These are phyloP conservation scores for Tethya wilhelma DNA, from an alignment of 37 sponge, comb jelly and placozoan genomes.

Conservation along the genomic window DNA sequence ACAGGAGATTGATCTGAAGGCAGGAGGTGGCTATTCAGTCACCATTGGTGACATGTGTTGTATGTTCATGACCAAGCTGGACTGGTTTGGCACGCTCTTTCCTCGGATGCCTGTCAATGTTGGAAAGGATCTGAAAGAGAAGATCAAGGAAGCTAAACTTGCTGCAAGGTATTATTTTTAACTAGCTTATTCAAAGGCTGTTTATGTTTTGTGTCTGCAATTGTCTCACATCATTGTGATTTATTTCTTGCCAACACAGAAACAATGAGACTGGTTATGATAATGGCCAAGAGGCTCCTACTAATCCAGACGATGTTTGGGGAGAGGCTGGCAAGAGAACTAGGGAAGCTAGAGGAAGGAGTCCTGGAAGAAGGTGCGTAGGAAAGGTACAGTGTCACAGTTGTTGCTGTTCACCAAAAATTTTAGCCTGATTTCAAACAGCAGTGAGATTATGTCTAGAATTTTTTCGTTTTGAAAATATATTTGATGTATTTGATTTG, in stretches of 20 bases:
- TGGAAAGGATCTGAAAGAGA: constrained; percentile 62
- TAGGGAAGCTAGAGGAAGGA: constrained; percentile 2
- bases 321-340: constrained; percentile 53
- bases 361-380: constrained; percentile 31
- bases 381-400: no score
- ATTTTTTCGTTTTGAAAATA: not conserved
- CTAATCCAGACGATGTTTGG: constrained; percentile 26
- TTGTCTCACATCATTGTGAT: not conserved
- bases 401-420: no score
- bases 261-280: not conserved
- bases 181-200: not conserved
- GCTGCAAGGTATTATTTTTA: not conserved
- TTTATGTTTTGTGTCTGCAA: not conserved
- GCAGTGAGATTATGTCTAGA: not conserved
- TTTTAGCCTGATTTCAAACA: no score
- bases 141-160: constrained; percentile 37
- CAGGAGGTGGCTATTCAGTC: constrained; percentile 88
- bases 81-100: constrained; percentile 98
- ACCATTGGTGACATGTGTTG: constrained; percentile 94
- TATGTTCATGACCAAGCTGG: constrained; percentile 91
- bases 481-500: not conserved
- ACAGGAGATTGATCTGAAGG: constrained; percentile 95
- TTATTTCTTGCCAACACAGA: not conserved
- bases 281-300: not conserved
- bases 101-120: constrained; percentile 90